phyloP scores from a whole-genome alignment of 2,797 vertebrate genomes.

The Moxostoma hubbsi region DNA sequence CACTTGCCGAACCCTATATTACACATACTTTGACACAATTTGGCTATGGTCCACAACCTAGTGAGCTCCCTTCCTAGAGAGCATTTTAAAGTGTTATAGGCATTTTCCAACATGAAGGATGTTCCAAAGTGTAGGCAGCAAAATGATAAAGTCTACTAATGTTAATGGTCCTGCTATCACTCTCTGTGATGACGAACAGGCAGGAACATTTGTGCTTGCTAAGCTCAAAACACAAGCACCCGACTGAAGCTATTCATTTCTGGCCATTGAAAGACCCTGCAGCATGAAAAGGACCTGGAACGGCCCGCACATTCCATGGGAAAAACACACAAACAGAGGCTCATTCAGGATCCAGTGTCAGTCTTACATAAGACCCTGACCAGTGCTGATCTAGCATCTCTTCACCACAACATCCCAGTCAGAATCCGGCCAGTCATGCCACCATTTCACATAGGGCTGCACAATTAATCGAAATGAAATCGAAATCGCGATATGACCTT shows the following conservation, averaged over 20 bases:
- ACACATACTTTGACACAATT: neutral
- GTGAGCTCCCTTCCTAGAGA: too few relatives aligned
- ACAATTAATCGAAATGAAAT: too few relatives aligned
- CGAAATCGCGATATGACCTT: too few relatives aligned
- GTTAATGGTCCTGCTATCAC: too few relatives aligned
- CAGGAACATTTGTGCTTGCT: conserved; percentile 44
- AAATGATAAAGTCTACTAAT: too few relatives aligned
- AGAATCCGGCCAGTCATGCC: conserved; percentile 2
- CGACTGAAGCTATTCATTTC: conserved; percentile 48
- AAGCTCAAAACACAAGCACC: conserved; percentile 53
- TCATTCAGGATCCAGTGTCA: conserved; percentile 25
- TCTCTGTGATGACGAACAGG: conserved; percentile 36
- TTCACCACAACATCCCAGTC: neutral
- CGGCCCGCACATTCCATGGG: conserved; percentile 6
- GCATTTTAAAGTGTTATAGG: too few relatives aligned
- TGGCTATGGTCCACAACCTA: too few relatives aligned
- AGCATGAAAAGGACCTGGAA: conserved; percentile 3
- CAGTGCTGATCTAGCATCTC: conserved; percentile 35
- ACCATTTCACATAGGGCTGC: neutral
- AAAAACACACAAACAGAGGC: conserved; percentile 33
- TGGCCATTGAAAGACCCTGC: conserved; percentile 46
- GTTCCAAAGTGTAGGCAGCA: too few relatives aligned
- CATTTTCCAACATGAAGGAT: too few relatives aligned
- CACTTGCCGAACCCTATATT: neutral
- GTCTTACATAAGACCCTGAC: conserved; percentile 39